These are phyloP conservation scores for Hippocampus zosterae DNA, from an alignment of 2,113 vertebrate species.

Conservation along the genomic window DNA sequence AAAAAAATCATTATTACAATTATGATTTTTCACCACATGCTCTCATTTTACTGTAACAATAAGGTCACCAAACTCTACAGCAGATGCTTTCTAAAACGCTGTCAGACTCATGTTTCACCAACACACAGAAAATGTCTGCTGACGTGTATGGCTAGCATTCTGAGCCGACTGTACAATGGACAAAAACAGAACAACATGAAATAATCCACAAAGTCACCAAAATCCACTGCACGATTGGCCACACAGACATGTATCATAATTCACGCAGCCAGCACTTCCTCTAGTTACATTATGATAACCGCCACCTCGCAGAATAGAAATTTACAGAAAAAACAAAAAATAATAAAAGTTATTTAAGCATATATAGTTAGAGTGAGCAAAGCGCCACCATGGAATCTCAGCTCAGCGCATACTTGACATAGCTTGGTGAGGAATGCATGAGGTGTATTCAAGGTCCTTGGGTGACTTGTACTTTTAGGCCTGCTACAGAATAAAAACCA, in stretches of 20 bases:
- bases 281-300: too few relatives aligned
- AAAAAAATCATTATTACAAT: too few relatives aligned
- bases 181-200: too few relatives aligned
- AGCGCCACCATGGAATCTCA: slow-evolving; percentile 25
- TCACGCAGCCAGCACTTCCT: too few relatives aligned
- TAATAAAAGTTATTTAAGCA: too few relatives aligned
- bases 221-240: too few relatives aligned
- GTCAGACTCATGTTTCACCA: not conserved
- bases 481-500: slow-evolving; percentile 60
- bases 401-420: slow-evolving; percentile 53
- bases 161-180: too few relatives aligned
- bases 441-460: slow-evolving; percentile 54
- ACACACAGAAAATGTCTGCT: not conserved
- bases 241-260: too few relatives aligned
- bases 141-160: not conserved
- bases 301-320: too few relatives aligned
- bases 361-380: slow-evolving; percentile 16
- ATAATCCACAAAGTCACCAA: too few relatives aligned
- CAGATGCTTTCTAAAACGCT: not conserved
- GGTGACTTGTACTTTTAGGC: slow-evolving; percentile 27
- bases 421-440: slow-evolving; percentile 53
- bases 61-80: not conserved
- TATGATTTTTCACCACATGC: not conserved
- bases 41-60: not conserved
- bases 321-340: too few relatives aligned